Evolutionary conservation across 2,113 vertebrate genomes (phyloP), one percentile per base, ranked within the genome.

Genomic region (Isichthys henryi): DNA sequence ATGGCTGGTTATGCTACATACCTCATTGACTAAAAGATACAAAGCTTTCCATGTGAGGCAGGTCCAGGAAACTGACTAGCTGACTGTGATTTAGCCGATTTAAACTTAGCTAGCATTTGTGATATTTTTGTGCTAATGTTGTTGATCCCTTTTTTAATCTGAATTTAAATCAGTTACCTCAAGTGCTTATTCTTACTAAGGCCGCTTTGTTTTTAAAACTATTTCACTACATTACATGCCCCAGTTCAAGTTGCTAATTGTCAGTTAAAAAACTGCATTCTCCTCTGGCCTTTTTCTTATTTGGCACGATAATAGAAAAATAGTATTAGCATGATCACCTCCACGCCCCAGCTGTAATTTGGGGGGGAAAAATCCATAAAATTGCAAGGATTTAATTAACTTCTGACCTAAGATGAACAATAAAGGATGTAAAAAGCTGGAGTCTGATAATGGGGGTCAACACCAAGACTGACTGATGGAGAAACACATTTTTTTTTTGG

Each of bases 241-340:
- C 6, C 74, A 80, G 62, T 80, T 13, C 74, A 80, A 80, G 35
- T 43, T 43, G 13, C 15, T 80, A 80, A 80, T 80, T 80, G 35
- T 80, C 82, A 84, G 39, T 77, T 77, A 39, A 77, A 77, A 80
- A 80, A 80, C 35, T 15, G 17, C 31, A 84, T 19, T 1, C 15
- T 82, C 31, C 15, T 45, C 31, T 39, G 77, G 77, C 35, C 39
- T 43, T 45, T 35, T 21, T 48, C 45, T 48, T 48, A 80, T 80
- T 80, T 80, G 74, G 74, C 35, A 80, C 17, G 74, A n/a, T 80
- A 80, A 80, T 43, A 80, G 74, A 80, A 80, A 80, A 80, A 80
- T 43, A 80, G 31, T 39, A 80, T 80, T 80, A 46, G 45, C 45
- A 84, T 46, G 45, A 84, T 48, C 19, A 84, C 39, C 45, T 84